phyloP scores from a whole-genome alignment of 2,113 vertebrate genomes.

The Dissostichus mawsoni region DNA sequence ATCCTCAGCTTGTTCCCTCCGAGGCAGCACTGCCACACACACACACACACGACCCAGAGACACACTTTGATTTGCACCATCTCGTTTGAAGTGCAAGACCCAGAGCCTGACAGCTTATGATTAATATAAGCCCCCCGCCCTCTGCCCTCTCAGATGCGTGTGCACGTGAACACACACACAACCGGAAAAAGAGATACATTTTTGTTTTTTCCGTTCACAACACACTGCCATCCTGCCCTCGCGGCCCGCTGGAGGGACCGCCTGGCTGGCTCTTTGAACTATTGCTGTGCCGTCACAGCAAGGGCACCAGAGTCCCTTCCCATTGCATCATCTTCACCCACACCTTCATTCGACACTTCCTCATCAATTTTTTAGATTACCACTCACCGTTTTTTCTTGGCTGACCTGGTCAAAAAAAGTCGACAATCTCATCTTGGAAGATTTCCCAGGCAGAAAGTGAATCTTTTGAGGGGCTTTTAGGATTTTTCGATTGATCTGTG shows the following conservation, averaged over 20 bases:
- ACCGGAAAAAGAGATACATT: conserved; percentile 13
- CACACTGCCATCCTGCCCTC: conserved; percentile 36
- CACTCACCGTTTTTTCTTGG: conserved; percentile 18
- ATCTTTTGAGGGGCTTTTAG: conserved; percentile 23
- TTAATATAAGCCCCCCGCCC: conserved; percentile 75
- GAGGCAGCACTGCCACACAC: conserved; percentile 42
- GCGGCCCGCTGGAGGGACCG: conserved; percentile 27
- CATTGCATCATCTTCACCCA: conserved; percentile 31
- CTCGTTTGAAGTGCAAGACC: conserved; percentile 78
- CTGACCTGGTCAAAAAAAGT: conserved; percentile 35
- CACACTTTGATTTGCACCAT: conserved; percentile 75
- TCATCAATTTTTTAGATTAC: conserved; percentile 36
- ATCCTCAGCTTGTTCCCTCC: conserved; percentile 64
- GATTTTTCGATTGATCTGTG: conserved; percentile 41
- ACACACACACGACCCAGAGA: conserved; percentile 50
- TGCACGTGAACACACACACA: conserved; percentile 19
- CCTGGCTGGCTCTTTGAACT: conserved; percentile 73
- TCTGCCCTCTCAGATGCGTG: conserved; percentile 37
- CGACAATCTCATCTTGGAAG: conserved; percentile 30
- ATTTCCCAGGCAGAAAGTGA: conserved; percentile 15
- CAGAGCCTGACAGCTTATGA: conserved; percentile 74
- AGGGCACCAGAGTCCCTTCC: conserved; percentile 30
- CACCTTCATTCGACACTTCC: conserved; percentile 2
- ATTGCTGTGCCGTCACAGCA: conserved; percentile 57
- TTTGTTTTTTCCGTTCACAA: conserved; percentile 38